Percentiles rank a stretch among this genome's conserved stretches.
phyloP scores from a whole-genome alignment of 2,888 invertebrate genomes.

The Gari tellinella region DNA sequence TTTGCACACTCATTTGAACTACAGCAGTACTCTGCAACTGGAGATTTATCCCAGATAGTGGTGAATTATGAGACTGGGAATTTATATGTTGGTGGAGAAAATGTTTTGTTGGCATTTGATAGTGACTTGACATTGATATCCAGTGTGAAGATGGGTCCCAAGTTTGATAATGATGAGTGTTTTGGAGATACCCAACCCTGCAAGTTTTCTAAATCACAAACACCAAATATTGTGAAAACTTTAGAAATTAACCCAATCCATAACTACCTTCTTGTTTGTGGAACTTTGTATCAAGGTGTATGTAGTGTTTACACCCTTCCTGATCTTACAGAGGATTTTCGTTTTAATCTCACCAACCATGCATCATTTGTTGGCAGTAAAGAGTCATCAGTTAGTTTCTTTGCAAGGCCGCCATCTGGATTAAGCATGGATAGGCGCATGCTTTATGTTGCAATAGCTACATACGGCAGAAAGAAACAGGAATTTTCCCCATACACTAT shows the following conservation, averaged over 20 bases:
- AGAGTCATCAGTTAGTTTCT: constrained; percentile 45
- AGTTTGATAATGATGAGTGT: constrained; percentile 46
- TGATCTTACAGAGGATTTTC: constrained; percentile 10
- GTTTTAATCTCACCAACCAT: constrained; percentile 42
- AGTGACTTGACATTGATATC: constrained; percentile 19
- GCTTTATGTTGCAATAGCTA: constrained; percentile 53
- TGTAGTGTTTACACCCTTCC: constrained; percentile 47
- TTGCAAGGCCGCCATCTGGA: constrained; percentile 37
- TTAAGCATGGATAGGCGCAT: constrained; percentile 15
- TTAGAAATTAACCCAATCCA: constrained; percentile 40
- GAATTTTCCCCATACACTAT: constrained; percentile 50
- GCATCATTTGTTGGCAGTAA: constrained; percentile 54
- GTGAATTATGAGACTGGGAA: constrained; percentile 26
- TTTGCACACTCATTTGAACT: too few species aligned
- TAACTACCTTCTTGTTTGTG: constrained; percentile 50
- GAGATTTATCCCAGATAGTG: constrained; percentile 21
- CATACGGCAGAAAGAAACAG: constrained; percentile 39
- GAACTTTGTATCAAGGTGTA: constrained; percentile 41
- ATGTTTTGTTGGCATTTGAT: constrained; percentile 34
- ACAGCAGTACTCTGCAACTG: constrained; percentile 18
- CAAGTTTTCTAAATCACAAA: constrained; percentile 1
- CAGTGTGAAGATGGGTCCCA: constrained; percentile 14
- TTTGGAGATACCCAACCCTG: constrained; percentile 21
- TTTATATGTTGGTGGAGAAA: constrained; percentile 46
- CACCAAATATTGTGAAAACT: constrained; percentile 32